phyloP scores from a whole-genome alignment of 1,140 invertebrate genomes.

The Diorhabda elongata region DNA sequence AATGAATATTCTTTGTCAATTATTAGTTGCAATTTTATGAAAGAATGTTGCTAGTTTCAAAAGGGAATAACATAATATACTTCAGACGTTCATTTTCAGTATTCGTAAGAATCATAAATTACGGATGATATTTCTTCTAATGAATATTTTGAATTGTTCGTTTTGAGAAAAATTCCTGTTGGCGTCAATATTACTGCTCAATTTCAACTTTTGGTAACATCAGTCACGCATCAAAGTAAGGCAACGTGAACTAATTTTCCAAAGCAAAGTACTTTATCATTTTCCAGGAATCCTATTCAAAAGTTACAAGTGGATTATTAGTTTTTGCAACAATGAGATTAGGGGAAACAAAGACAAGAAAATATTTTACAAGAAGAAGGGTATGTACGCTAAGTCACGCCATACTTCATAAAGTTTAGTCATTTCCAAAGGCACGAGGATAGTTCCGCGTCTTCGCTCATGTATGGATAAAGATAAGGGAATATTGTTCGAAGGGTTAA shows the following conservation, averaged over 20 bases:
- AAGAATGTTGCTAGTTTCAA: no score
- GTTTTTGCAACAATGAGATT: neutral
- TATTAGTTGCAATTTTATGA: no score
- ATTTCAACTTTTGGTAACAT: neutral
- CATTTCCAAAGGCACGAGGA: neutral
- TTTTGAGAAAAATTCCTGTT: no score
- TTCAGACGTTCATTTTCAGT: no score
- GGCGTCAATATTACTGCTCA: no score
- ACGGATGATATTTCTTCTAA: no score
- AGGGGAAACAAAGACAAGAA: neutral
- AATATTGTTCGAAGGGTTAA: neutral
- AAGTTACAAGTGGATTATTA: constrained; percentile 2
- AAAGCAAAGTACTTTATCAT: constrained; percentile 1
- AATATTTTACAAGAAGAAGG: constrained; percentile 1
- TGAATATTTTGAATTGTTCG: no score
- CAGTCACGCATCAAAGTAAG: neutral
- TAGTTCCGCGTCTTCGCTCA: neutral
- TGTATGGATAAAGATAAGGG: neutral
- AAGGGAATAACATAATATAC: no score
- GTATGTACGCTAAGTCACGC: neutral
- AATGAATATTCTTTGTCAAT: no score
- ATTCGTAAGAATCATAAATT: no score
- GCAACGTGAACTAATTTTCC: neutral
- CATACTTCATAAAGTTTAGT: neutral
- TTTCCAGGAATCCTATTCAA: neutral